phyloP scores from a whole-genome alignment of 2,797 vertebrate genomes.

The Cossypha heuglini region DNA sequence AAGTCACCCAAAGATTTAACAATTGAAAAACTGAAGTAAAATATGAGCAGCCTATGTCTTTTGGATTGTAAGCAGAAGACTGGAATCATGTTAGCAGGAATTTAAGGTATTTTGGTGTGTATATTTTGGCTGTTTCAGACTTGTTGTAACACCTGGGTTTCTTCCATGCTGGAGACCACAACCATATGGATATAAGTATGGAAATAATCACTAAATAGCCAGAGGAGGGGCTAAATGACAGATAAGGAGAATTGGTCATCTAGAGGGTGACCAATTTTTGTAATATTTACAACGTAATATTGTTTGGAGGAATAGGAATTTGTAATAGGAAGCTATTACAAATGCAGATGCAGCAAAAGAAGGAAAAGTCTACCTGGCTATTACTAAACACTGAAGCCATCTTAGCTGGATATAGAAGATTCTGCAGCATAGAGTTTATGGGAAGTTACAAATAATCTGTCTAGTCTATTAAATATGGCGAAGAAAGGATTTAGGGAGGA shows the following conservation, averaged over 20 bases:
- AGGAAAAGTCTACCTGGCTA: neutral
- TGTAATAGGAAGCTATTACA: neutral
- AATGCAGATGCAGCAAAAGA: neutral
- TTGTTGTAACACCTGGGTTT: neutral
- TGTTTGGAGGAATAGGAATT: neutral
- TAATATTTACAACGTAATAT: neutral
- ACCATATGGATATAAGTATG: neutral
- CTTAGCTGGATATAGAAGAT: neutral
- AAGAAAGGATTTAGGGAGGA: neutral
- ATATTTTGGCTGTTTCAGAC: neutral
- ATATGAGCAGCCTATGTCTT: neutral
- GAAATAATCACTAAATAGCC: neutral
- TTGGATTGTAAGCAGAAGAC: neutral
- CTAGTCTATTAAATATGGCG: neutral
- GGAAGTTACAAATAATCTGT: neutral
- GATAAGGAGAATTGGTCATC: neutral
- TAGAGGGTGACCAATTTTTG: neutral
- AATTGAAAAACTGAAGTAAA: neutral
- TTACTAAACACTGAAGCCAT: neutral
- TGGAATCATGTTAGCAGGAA: neutral
- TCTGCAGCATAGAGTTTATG: neutral
- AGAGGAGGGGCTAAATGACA: neutral
- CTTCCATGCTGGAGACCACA: neutral
- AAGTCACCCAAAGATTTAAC: neutral
- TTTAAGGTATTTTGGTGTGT: neutral